A percentile compares a stretch with the other conserved stretches of the same genome.
Evolutionary conservation across 1,140 invertebrate genomes (phyloP).

Genomic region (Coptotermes formosanus): DNA sequence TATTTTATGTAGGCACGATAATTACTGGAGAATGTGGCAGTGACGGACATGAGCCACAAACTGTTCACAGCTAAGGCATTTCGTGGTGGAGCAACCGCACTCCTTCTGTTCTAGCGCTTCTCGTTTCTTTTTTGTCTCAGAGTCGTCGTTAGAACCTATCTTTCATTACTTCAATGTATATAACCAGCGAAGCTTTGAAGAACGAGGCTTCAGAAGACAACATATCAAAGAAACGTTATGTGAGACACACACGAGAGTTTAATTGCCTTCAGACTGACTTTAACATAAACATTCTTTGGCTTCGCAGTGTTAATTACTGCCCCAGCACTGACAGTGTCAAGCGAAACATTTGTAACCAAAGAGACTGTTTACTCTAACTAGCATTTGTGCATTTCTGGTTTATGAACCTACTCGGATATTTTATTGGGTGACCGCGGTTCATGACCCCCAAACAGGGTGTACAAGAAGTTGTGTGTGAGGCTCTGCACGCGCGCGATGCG

Average conservation of each 20-base stretch:
- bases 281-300: not conserved
- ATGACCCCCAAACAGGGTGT: too few relatives aligned
- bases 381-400: too few relatives aligned
- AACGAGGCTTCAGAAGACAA: not conserved
- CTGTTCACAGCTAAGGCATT: not conserved
- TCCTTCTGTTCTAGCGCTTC: not conserved
- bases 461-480: too few relatives aligned
- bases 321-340: not conserved
- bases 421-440: too few relatives aligned
- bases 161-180: conserved; percentile 5
- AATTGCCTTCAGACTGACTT: not conserved
- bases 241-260: not conserved
- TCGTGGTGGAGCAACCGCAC: not conserved
- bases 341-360: not conserved
- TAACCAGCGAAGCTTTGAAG: not conserved
- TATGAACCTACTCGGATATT: too few relatives aligned
- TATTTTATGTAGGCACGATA: not conserved
- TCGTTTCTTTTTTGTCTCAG: not conserved
- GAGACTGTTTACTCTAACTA: too few relatives aligned
- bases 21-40: not conserved
- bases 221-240: not conserved
- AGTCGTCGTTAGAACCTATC: not conserved
- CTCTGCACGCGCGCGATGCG: too few relatives aligned
- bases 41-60: not conserved
- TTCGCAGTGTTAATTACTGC: not conserved